Evolutionary conservation across 2,113 vertebrate species (phyloP).

Genomic region (Nematolebias whitei): DNA sequence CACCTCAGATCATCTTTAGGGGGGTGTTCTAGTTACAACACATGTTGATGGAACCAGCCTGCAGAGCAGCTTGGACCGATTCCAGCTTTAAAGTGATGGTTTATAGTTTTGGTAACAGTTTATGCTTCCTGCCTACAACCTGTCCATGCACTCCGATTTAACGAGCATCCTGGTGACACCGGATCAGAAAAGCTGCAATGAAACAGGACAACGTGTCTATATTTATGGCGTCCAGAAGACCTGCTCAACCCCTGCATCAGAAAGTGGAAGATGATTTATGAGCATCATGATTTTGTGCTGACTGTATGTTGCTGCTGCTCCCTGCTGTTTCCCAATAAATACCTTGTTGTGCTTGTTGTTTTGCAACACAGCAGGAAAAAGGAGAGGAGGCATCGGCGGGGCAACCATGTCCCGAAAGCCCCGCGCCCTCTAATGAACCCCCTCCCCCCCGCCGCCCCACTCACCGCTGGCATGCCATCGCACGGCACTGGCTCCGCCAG

Average conservation of each 20-base stretch:
- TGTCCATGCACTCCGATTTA: conserved; percentile 10
- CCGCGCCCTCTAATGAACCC: conserved; percentile 51
- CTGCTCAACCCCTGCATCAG: neutral
- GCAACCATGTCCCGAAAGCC: conserved; percentile 51
- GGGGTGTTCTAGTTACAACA: too few species aligned
- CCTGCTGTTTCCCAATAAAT: conserved; percentile 38
- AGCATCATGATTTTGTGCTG: conserved; percentile 2
- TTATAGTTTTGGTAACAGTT: neutral
- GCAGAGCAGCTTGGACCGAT: too few species aligned
- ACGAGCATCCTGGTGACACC: conserved; percentile 11
- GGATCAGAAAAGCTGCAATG: conserved; percentile 8
- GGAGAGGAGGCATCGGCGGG: conserved; percentile 69
- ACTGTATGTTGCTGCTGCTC: conserved; percentile 34
- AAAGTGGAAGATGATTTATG: conserved; percentile 3
- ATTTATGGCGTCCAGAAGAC: neutral
- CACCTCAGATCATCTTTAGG: too few species aligned
- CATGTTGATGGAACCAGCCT: too few species aligned
- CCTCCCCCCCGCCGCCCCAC: conserved; percentile 72
- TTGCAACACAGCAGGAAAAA: conserved; percentile 71
- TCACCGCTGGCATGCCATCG: conserved; percentile 82
- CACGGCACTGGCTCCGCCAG: conserved; percentile 81
- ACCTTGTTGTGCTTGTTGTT: conserved; percentile 57
- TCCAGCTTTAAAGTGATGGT: neutral
- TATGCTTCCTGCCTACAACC: conserved; percentile 8
- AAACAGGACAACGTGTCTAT: conserved; percentile 2